Evolutionary conservation across 2,113 vertebrate species (phyloP).

Genomic region (Amazona guildingii): DNA sequence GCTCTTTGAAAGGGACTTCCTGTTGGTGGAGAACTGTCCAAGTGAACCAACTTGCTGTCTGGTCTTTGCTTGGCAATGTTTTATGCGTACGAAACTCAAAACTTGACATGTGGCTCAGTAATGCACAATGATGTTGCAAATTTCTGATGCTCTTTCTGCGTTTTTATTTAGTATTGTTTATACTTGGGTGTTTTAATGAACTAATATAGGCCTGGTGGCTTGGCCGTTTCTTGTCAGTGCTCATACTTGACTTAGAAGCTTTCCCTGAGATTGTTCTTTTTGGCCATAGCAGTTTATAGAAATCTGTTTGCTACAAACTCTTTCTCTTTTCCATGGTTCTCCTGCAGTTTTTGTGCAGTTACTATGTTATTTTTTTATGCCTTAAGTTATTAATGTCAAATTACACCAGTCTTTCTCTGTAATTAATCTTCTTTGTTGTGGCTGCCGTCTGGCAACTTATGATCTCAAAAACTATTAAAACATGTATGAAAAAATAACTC

Average conservation of each 20-base stretch:
- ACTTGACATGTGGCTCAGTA: background rate
- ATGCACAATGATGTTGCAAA: fast-evolving
- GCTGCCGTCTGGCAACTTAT: background rate
- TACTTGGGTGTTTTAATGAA: background rate
- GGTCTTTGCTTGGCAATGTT: background rate
- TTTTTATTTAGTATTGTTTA: background rate
- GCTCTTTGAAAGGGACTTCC: background rate
- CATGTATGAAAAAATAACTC: background rate
- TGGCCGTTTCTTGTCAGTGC: background rate
- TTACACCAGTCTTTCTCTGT: background rate
- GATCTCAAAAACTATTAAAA: conserved; percentile 2
- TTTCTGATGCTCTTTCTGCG: background rate
- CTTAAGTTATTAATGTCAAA: background rate
- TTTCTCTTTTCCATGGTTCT: background rate
- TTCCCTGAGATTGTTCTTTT: background rate
- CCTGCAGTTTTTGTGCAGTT: background rate
- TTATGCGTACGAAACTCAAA: background rate
- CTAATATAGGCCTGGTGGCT: background rate
- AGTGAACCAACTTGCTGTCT: background rate
- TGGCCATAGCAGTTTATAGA: background rate
- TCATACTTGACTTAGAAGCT: background rate
- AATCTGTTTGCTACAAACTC: background rate
- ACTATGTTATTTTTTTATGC: background rate
- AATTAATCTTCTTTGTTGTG: conserved; percentile 1
- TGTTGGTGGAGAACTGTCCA: background rate